phyloP scores from a whole-genome alignment of 2,888 invertebrate genomes.

The Caprella mutica region DNA sequence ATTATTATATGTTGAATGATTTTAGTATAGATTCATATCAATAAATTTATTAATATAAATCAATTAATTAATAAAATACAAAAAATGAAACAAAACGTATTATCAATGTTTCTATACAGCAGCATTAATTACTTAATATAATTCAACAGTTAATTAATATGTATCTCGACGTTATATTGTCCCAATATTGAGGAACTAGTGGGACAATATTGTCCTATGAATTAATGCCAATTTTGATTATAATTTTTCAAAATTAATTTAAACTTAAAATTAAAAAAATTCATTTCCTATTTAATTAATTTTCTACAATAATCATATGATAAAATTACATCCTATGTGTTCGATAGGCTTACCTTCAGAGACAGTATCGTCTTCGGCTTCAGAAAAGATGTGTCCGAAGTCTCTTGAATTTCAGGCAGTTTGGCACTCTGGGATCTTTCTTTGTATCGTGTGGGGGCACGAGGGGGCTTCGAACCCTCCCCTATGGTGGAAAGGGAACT shows the following conservation, averaged over 20 bases:
- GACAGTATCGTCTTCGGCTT: conserved; percentile 6
- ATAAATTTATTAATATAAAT: not conserved
- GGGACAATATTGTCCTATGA: too few relatives aligned
- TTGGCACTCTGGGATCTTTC: conserved; percentile 8
- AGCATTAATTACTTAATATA: too few relatives aligned
- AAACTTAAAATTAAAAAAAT: too few relatives aligned
- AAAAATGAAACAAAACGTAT: not conserved
- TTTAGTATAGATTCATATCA: not conserved
- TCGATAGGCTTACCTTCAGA: not conserved
- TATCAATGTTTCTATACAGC: conserved; percentile 8
- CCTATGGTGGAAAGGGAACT: conserved; percentile 7
- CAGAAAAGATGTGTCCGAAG: not conserved
- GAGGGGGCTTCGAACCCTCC: conserved; percentile 18
- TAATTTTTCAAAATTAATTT: too few relatives aligned
- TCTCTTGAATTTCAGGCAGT: conserved; percentile 19
- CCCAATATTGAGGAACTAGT: too few relatives aligned
- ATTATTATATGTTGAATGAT: not conserved
- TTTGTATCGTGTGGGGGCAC: conserved; percentile 19
- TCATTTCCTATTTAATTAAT: not conserved
- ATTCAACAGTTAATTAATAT: too few relatives aligned
- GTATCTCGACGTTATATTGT: too few relatives aligned
- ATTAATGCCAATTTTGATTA: too few relatives aligned
- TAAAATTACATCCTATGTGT: not conserved
- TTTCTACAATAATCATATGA: not conserved
- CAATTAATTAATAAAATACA: not conserved